These are phyloP conservation scores for Lithophane semibrunnea DNA, from an alignment of 2,888 invertebrate genomes.

Conservation along the genomic window DNA sequence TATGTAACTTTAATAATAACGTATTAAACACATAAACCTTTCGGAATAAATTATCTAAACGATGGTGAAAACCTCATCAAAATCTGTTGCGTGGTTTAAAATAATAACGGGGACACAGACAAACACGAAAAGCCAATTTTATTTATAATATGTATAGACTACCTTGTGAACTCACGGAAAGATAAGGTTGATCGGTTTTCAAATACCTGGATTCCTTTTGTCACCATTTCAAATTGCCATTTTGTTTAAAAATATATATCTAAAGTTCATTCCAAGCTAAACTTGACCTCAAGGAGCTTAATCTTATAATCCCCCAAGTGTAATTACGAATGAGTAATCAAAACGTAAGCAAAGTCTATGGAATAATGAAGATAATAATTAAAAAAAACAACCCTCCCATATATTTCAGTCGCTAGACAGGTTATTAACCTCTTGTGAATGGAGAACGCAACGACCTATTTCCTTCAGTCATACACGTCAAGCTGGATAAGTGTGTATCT, in stretches of 20 bases:
- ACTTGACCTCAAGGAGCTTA: not conserved
- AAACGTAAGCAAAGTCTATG: not conserved
- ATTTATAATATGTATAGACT: no score
- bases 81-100: no score
- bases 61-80: no score
- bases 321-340: not conserved
- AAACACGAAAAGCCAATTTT: no score
- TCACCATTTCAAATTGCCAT: not conserved
- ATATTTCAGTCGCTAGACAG: slow-evolving; percentile 40
- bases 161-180: not conserved
- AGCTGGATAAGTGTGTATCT: slow-evolving; percentile 10
- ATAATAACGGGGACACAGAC: no score
- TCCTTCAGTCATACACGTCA: slow-evolving; percentile 35
- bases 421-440: slow-evolving; percentile 50
- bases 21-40: no score
- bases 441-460: slow-evolving; percentile 52
- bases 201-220: not conserved
- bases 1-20: no score
- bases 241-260: no score
- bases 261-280: no score
- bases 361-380: not conserved
- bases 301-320: not conserved
- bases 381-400: slow-evolving; percentile 25
- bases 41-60: no score
- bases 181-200: not conserved